Base-by-base conservation (phyloP, 2,797 vertebrate genomes). In the Megaceryle alcyon region DNA sequence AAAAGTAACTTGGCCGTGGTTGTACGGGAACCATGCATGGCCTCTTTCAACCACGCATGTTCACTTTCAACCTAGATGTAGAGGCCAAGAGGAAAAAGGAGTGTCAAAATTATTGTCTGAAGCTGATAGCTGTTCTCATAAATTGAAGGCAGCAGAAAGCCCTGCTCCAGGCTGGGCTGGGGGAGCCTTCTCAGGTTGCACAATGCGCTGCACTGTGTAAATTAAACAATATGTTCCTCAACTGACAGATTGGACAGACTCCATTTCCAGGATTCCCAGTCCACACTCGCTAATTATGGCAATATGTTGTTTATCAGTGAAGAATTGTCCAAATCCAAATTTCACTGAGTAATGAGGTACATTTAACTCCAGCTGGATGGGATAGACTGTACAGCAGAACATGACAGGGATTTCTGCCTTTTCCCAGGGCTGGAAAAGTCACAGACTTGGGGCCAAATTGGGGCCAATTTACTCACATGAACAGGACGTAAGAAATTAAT, bases 281-380 rank as follows among this genome's bases (percentile, higher is more conserved):
- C 94, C 88, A 86, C 91, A 70, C 64, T 79, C 44, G 39, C 91
- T 97, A 96, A 97, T 97, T 96, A 96, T 91, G 89, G 90, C 97
- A 97, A 95, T 91, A 95, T 97, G 96, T 96, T 95, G 92, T 94
- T 91, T 97, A 94, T 92, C 92, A 96, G 63, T 39, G 86, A 96
- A 90, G 88, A 92, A 87, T 76, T 93, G 94, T 92, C 86, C 95
- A 90, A 71, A 94, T 96, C 93, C 94, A 96, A 93, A 95, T 97
- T 96, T 97, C 82, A 91, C 82, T 96, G 95, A 97, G 91, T 94
- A 92, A 97, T 93, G 95, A 96, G 90, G 84, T 78, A 90, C 94
- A 92, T 78, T 96, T 80, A 92, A 69, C 82, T 97, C 93, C 97
- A 97, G 95, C 95, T 97, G 97, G 95, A 96, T 4, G 31, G 90